These are phyloP conservation scores for Irena cyanogastra DNA, from an alignment of 2,113 vertebrate genomes.

Conservation along the genomic window DNA sequence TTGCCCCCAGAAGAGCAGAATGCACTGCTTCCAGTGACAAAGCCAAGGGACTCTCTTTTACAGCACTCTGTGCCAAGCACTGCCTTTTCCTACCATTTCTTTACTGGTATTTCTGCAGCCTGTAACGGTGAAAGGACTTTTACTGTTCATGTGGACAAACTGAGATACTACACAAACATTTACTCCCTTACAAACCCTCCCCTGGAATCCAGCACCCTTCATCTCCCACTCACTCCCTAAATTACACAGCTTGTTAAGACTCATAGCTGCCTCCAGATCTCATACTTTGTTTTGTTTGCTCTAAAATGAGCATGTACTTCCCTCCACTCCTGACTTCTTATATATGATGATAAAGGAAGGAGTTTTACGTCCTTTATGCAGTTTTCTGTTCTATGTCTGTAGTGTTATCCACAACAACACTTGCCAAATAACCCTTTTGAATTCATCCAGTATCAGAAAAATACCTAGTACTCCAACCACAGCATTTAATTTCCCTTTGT, in stretches of 20 bases:
- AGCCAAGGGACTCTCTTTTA: not conserved
- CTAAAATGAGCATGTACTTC: not conserved
- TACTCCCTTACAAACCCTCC: no score
- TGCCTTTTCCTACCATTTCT: not conserved
- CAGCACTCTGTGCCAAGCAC: not conserved
- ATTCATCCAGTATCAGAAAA: not conserved
- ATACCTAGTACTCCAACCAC: not conserved
- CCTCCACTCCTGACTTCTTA: not conserved
- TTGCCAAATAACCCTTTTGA: not conserved
- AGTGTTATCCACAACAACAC: not conserved
- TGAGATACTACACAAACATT: not conserved
- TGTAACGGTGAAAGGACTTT: not conserved
- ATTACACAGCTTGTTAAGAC: not conserved
- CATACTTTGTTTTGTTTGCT: not conserved
- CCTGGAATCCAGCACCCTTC: not conserved
- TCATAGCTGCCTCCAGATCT: not conserved
- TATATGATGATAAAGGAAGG: not conserved
- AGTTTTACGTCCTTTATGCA: not conserved
- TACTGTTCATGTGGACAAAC: accelerated
- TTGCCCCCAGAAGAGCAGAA: not conserved
- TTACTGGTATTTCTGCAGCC: not conserved
- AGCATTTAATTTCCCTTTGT: not conserved
- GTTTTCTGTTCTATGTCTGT: not conserved
- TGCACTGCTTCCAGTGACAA: not conserved
- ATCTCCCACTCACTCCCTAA: not conserved